Evolutionary conservation across 2,113 vertebrate genomes (phyloP), one percentile per base, ranked within the genome.

Genomic region (Elephantulus edwardii): DNA sequence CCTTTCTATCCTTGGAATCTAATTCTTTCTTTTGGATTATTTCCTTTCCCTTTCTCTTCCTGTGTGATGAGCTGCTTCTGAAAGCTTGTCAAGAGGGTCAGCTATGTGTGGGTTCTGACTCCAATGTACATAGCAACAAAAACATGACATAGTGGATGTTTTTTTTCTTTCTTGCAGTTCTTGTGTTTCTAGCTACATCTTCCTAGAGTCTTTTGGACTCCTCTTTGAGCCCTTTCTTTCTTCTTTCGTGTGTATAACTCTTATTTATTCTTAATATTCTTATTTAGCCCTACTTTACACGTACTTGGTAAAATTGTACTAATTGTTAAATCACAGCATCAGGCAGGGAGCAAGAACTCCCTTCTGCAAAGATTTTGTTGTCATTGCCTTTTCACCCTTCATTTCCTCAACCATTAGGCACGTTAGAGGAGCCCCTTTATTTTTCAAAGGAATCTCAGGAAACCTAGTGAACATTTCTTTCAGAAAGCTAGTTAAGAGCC

Each of bases 371-470:
- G 76, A 54, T 88, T 83, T 76, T 46, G 88, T 28, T 33, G 40
- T 8, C 30, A 28, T 71, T 85, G 74, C 46, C 46, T 91, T 90
- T 93, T 87, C 56, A 85, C 24, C 87, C 82, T 86, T 60, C 71
- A 35, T 94, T 92, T 89, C 46, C 75, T 95, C 20, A 30, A 78
- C 44, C 58, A 83, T 66, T 92, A 60, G 56, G 54, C 60, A 72
- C 35, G 20, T 42, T 71, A 68, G 50, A 88, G 50, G 76, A 88
- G 68, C 20, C 75, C n/a, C 88, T 94, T 87, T 56, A 64, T 78
- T 87, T 92, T 87, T 94, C 66, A 86, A 38, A 83, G 74, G 87
- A 90, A 56, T 92, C 79, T 62, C 19, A 79, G 54, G 56, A 92
- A 88, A 64, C n/a, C 83, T 66, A 42, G 77, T 54, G 74, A 44